These are phyloP conservation scores for Drosophila rubida DNA, from an alignment of 2,888 invertebrate species.

Conservation along the genomic window DNA sequence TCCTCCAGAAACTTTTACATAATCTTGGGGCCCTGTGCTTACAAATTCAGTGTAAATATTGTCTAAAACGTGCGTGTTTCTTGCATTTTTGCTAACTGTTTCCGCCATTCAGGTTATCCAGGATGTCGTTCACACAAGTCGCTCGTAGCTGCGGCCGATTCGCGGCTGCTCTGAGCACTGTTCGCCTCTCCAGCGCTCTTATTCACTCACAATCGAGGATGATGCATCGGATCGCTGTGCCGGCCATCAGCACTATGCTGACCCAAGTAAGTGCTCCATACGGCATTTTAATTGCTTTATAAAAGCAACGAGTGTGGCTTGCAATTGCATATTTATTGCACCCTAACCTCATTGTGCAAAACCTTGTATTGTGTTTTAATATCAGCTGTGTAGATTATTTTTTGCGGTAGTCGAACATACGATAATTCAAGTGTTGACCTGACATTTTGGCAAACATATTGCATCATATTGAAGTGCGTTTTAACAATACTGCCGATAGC, in stretches of 20 bases:
- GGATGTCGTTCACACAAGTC: slow-evolving; percentile 84
- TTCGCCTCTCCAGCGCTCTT: slow-evolving; percentile 61
- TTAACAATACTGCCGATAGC: neutral
- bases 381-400: slow-evolving; percentile 7
- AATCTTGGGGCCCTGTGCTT: slow-evolving; percentile 74
- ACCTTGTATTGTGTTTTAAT: slow-evolving; percentile 11
- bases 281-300: neutral
- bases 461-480: slow-evolving; percentile 37
- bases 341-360: slow-evolving; percentile 77
- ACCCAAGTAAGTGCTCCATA: slow-evolving; percentile 63
- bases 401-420: neutral
- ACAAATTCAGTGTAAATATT: slow-evolving; percentile 68
- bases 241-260: slow-evolving; percentile 73
- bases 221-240: slow-evolving; percentile 79
- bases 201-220: slow-evolving; percentile 78
- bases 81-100: slow-evolving; percentile 5
- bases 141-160: slow-evolving; percentile 82
- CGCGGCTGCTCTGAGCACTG: slow-evolving; percentile 70
- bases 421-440: slow-evolving; percentile 1
- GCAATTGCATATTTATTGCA: slow-evolving; percentile 28
- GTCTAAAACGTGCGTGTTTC: slow-evolving; percentile 9
- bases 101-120: slow-evolving; percentile 49
- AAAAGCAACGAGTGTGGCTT: neutral
- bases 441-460: slow-evolving; percentile 16
- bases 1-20: slow-evolving; percentile 82